Base-by-base conservation (phyloP, 1,140 invertebrate genomes). In the Apis dorsata region DNA sequence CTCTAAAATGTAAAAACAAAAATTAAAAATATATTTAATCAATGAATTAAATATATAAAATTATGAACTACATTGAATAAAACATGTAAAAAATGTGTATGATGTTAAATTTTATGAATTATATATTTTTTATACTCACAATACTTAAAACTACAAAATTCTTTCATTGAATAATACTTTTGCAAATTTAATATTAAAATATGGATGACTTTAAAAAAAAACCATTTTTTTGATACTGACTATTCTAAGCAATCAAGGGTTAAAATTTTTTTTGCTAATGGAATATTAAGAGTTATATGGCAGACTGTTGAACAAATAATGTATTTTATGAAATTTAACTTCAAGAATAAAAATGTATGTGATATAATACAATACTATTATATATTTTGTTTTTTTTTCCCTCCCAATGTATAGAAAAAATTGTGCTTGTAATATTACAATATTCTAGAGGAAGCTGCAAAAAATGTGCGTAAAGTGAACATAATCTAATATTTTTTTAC, bases 371-470 rank as follows among this genome's bases (percentile, higher is more conserved):
- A 90, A 85, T 89, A 85, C 85, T 88, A 89, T 89, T 87, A 89
- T 74, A 80, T 83, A 85, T 76, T 82, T 83, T 84, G 72, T 88
- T 87, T 68, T 89, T 44, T 79, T 84, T 69, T 83, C 55, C 63
- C 73, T 90, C 72, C 78, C 73, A 73, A 88, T 77, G 84, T 85
- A 87, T 89, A 85, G 75, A 88, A 89, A 91, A 91, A 92, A 86
- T 92, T 91, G 91, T 93, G 91, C 88, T 85, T 90, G 85, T 83
- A 89, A 89, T 88, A 80, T 90, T 85, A 85, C 83, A 88, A 90
- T 90, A 88, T 89, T 77, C 81, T 91, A 90, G 81, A 86, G 82
- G 88, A 91, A 92, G 91, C 91, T 92, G 91, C 91, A 89, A 92
- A 44, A 91, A 85, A 83, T 92, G 90, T 92, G 89, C 89, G 88